These are phyloP conservation scores for Branchinecta lindahli DNA, from an alignment of 1,140 invertebrate genomes.

Conservation along the genomic window DNA sequence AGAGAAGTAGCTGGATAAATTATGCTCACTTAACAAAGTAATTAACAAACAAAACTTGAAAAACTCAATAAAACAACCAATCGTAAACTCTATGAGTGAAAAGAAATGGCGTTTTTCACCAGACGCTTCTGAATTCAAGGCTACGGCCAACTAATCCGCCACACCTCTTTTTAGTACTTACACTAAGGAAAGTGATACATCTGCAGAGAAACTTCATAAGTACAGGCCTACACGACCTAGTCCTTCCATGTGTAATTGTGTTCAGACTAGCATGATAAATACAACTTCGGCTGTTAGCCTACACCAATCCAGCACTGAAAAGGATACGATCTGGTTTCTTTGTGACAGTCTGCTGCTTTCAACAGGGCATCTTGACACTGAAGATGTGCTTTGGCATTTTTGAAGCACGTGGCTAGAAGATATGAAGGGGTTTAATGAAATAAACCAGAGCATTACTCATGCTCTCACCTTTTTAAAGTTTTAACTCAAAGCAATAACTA, in stretches of 20 bases:
- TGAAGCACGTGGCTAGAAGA: constrained; percentile 70
- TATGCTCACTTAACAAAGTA: too few relatives aligned
- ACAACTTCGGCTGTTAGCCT: neutral
- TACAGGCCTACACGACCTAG: neutral
- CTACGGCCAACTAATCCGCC: neutral
- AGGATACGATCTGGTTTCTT: constrained; percentile 69
- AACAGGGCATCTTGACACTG: constrained; percentile 67
- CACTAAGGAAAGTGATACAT: neutral
- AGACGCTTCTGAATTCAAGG: neutral
- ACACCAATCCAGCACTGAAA: constrained; percentile 26
- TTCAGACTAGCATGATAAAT: neutral
- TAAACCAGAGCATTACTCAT: too few relatives aligned
- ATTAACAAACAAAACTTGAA: too few relatives aligned
- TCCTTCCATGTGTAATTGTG: neutral
- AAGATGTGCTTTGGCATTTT: constrained; percentile 61
- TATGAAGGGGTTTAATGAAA: too few relatives aligned
- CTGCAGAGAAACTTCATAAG: neutral
- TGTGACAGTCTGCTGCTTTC: constrained; percentile 72
- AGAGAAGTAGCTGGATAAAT: too few relatives aligned
- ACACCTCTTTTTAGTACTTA: neutral
- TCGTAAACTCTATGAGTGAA: too few relatives aligned
- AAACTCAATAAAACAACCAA: too few relatives aligned
- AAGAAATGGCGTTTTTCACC: too few relatives aligned
- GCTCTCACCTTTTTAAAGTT: too few relatives aligned
- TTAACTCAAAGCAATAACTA: too few relatives aligned